Conservation (phyloP, 2,797 vertebrate genomes). For the Apogon hyalosoma region DNA sequence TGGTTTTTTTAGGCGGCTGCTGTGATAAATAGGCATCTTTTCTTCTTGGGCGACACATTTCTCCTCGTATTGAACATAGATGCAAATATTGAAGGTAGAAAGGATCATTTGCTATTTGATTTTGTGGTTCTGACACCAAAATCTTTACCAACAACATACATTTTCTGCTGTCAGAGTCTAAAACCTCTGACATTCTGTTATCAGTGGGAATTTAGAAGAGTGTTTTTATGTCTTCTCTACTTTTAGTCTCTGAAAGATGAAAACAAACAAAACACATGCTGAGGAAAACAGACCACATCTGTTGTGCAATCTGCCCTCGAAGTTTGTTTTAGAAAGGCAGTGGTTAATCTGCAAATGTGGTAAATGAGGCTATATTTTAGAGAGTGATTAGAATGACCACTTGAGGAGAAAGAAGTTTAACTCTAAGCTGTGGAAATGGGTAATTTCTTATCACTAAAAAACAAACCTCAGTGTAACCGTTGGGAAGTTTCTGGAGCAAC, state of each 20-base stretch:
- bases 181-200: slow-evolving; percentile 6
- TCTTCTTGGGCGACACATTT: slow-evolving; percentile 17
- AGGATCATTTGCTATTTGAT: slow-evolving; percentile 44
- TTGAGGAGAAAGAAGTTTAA: not conserved
- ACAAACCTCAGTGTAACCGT: slow-evolving; percentile 4
- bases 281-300: not conserved
- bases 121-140: slow-evolving; percentile 24
- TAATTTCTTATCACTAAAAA: slow-evolving; percentile 18
- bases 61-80: slow-evolving; percentile 13
- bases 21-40: slow-evolving; percentile 37
- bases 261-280: not conserved
- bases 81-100: slow-evolving; percentile 35
- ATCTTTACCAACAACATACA: slow-evolving; percentile 26
- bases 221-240: not conserved
- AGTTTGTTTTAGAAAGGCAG: too few species aligned
- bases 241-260: slow-evolving; percentile 1
- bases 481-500: slow-evolving; percentile 17
- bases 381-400: not conserved
- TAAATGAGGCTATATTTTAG: not conserved
- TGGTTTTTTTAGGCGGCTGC: slow-evolving; percentile 18
- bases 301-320: too few species aligned
- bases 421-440: not conserved
- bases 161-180: slow-evolving; percentile 30
- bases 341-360: not conserved
- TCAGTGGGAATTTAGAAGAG: not conserved